Base-by-base conservation (phyloP, 2,888 invertebrate genomes). In the Xestia ashworthii region DNA sequence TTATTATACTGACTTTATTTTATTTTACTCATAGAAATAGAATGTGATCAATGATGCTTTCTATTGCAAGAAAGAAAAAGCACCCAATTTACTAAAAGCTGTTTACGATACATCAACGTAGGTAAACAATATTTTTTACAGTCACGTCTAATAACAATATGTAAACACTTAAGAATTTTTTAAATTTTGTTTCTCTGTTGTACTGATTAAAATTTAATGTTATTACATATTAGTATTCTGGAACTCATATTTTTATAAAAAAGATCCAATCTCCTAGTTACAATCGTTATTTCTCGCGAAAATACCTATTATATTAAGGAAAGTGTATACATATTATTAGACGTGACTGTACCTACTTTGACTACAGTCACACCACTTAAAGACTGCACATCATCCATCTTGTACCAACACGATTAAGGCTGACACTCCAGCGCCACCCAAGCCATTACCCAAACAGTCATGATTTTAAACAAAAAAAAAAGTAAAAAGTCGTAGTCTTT, bases 401-500 rank as follows among this genome's bases (percentile, higher is more conserved):
- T 78, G 38, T 9, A 66, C n/a, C 44, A 64, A 19, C 14, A 60
- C 64, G 53, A 72, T 83, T 72, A 81, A 46, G 11, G 5, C 14
- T 71, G 85, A 71, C 81, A 75, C 66, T 79, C 53, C 9, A 71
- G 64, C 53, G 9, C 82, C 62, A 41, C 78, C 83, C 77, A 60
- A 25, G 60, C 78, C 62, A 78, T 82, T 74, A 78, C n/a, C 50
- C 32, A 79, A 78, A 73, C 53, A 76, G 67, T 62, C 53, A 68
- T 77, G 77, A 77, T 60, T 68, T 65, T 71, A 85, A 48, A 82
- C 84, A 85, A 60, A 82, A 79, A 78, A 62, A 38, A 83, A 82
- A 77, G 68, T 75, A 84, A 85, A 85, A 83, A 79, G 77, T 78
- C 82, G 78, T 80, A 68, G 79, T 70, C 38, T 79, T 74, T 85